Percentiles rank a stretch among this genome's conserved stretches.
Evolutionary conservation across 2,113 vertebrate genomes (phyloP).

Genomic region (Gymnocephalus cernua): DNA sequence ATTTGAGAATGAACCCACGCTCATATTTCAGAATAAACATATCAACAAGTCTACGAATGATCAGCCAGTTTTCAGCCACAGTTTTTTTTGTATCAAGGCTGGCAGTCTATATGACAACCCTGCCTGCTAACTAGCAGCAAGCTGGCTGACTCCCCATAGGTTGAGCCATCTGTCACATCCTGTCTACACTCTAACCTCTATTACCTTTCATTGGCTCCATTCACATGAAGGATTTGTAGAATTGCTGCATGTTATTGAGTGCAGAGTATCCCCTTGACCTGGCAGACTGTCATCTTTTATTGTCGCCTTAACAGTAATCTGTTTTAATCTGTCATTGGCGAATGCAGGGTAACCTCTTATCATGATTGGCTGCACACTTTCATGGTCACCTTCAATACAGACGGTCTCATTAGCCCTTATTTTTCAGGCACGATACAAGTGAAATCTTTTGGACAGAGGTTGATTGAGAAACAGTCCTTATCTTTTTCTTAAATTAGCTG

Average conservation of each 20-base stretch:
- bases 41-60: conserved; percentile 61
- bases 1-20: conserved; percentile 1
- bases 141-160: conserved; percentile 64
- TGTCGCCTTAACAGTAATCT: conserved; percentile 65
- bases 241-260: conserved; percentile 51
- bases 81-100: conserved; percentile 5
- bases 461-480: not conserved
- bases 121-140: conserved; percentile 45
- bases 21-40: conserved; percentile 22
- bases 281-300: conserved; percentile 31
- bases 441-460: not conserved
- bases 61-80: not conserved
- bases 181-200: conserved; percentile 54
- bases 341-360: conserved; percentile 48
- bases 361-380: conserved; percentile 17
- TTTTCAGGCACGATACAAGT: not conserved
- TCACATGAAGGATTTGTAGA: conserved; percentile 64
- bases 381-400: conserved; percentile 9
- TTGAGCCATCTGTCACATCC: conserved; percentile 76
- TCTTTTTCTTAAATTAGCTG: not conserved
- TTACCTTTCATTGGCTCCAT: conserved; percentile 47
- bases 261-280: conserved; percentile 42
- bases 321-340: conserved; percentile 53
- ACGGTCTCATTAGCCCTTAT: not conserved
- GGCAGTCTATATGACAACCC: conserved; percentile 5